Evolutionary conservation across 2,888 invertebrate species (phyloP), one percentile per base, ranked within the genome.

Genomic region (Trichopoda pennipes): DNA sequence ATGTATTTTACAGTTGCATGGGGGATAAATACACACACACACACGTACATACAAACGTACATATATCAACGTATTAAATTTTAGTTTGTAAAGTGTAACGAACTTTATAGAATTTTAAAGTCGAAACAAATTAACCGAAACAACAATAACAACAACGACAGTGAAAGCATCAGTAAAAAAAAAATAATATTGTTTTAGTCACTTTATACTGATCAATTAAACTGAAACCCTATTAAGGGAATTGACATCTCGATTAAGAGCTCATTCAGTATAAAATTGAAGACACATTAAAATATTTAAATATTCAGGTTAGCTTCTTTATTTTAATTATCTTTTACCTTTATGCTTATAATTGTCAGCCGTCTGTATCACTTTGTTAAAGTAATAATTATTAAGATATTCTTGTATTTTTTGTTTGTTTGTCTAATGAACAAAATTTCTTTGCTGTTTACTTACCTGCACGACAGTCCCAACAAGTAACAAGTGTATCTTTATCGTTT

Each of bases 101-200:
- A 79, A 79, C 47, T 73, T 38, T 68, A n/a, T 56, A 3, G 35
- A 60, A 61, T 55, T 61, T 44, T 73, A 21, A 19, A 66, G 47
- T 55, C 23, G n/a, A 47, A 73, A 73, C 60, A 73, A 66, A 73
- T 72, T 72, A 60, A 47, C 44, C 23, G 35, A 68, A 60, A 42
- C 47, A 49, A 8, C 3, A 49, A 49, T n/a, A 69, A 61, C 53
- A 76, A 49, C 1, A 42, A 17, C 32, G 23, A 44, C 60, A 55
- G n/a, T 21, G 32, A 38, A 14, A 47, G 38, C 0, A 44, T 47
- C 23, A 28, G 38, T 0, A 44, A 58, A n/a, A 28, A 28, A 44
- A 58, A n/a, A 28, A 28, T 35, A 47, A 21, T 49, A 35, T 32
- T 49, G 23, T 17, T 32, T 32, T 16, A 21, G 6, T 42, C 49